Base-by-base conservation (phyloP, 2,888 invertebrate species). In the Hydrotaea cyrtoneurina region DNA sequence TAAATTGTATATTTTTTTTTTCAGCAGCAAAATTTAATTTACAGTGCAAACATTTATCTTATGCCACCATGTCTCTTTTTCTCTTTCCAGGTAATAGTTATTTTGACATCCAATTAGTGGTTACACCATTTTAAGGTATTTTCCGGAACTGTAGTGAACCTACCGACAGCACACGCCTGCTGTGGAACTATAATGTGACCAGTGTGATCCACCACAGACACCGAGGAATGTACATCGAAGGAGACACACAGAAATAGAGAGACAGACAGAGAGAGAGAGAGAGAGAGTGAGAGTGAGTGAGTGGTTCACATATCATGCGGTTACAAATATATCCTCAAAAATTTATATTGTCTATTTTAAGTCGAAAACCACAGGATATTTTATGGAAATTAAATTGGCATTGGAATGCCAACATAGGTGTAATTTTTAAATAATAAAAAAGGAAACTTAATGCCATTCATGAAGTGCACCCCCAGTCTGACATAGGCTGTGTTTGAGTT, bases 31-130 rank as follows among this genome's bases (percentile, higher is more conserved):
- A 43, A 66, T 43, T 43, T 66, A 66, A 66, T 66, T 66, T 66
- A 43, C 66, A 66, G 39, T 66, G 66, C 21, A 39, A 66, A 43
- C 66, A 66, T 66, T 66, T 66, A 66, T 66, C 66, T 66, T 66
- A 66, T 66, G 66, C 66, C 66, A 7, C 66, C 36, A 21, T 21
- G 36, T 64, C 36, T 31, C 46, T 55, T 62, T 10, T 8, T 80
- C 21, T 80, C 43, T 21, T 83, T 80, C 0, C 71, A 83, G 80
- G 78, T 78, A 83, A 80, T 69, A 78, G 66, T 66, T 66, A 66
- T 19, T 50, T 76, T 76, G 64, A 64, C 53, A 64, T 76, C 36
- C 73, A 73, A 73, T 73, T 73, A 53, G 64, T 64, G 64, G 73
- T 73, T 73, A 73, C 55, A 55, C 15, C 36, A 13, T 26, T 31